Conservation (phyloP, 2,113 vertebrate genomes). For the Melanocharis versteri region DNA sequence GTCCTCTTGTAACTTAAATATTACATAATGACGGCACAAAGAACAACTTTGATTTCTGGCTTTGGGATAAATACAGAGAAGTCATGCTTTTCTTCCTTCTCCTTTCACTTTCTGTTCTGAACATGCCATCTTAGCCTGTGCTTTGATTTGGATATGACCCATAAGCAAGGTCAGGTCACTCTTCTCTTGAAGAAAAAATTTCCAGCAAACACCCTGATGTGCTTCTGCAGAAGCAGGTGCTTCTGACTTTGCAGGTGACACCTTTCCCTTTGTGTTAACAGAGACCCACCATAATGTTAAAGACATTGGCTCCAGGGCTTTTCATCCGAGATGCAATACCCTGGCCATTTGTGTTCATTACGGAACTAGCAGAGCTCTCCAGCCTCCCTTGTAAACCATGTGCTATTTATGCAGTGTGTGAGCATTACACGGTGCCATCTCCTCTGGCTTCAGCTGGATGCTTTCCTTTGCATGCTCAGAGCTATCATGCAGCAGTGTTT, state of each 20-base stretch:
- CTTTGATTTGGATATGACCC: background rate
- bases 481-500: background rate
- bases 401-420: background rate
- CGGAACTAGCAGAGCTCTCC: background rate
- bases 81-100: background rate
- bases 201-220: background rate
- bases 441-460: background rate
- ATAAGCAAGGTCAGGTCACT: background rate
- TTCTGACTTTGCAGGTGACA: background rate
- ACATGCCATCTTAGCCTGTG: background rate
- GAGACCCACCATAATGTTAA: background rate
- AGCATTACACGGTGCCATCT: background rate
- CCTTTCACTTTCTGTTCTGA: slow-evolving; percentile 15
- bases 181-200: background rate
- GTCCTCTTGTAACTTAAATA: background rate
- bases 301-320: background rate
- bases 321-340: background rate
- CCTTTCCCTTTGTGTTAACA: background rate
- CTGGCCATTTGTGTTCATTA: background rate
- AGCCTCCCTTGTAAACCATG: background rate
- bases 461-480: background rate
- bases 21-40: background rate
- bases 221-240: background rate
- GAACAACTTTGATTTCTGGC: background rate
- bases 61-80: background rate